Evolutionary conservation across 2,888 invertebrate genomes (phyloP).

Genomic region (Cephus spinipes): DNA sequence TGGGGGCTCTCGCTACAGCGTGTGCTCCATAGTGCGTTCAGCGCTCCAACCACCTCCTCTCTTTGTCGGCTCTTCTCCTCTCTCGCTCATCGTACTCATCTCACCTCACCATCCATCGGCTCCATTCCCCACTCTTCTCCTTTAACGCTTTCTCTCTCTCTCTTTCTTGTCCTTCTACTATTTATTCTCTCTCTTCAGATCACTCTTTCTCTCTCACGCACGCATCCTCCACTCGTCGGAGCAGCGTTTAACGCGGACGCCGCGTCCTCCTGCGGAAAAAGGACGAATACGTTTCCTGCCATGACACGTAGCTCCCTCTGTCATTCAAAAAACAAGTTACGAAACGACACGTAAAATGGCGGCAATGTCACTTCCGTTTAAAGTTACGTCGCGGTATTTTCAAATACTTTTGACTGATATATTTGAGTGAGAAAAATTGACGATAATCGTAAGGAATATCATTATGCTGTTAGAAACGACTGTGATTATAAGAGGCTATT

Average conservation of each 20-base stretch:
- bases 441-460: background rate
- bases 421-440: background rate
- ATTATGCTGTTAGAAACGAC: background rate
- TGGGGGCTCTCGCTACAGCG: slow-evolving; percentile 49
- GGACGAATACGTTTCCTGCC: background rate
- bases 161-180: slow-evolving; percentile 4
- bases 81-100: slow-evolving; percentile 25
- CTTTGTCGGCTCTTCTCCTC: slow-evolving; percentile 16
- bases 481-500: background rate
- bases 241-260: background rate
- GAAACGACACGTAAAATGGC: background rate
- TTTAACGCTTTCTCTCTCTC: slow-evolving; percentile 9
- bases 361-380: background rate
- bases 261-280: background rate
- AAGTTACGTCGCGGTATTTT: background rate
- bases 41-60: background rate
- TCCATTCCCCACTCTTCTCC: slow-evolving; percentile 4
- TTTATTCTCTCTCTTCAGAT: slow-evolving; percentile 6
- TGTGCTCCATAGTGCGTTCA: slow-evolving; percentile 40
- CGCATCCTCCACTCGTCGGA: background rate
- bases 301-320: background rate
- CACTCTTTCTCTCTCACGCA: slow-evolving; percentile 16
- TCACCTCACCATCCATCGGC: slow-evolving; percentile 33
- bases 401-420: background rate
- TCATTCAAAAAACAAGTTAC: background rate